Base-by-base conservation (phyloP, 2,113 vertebrate species). In the Cebus imitator region DNA sequence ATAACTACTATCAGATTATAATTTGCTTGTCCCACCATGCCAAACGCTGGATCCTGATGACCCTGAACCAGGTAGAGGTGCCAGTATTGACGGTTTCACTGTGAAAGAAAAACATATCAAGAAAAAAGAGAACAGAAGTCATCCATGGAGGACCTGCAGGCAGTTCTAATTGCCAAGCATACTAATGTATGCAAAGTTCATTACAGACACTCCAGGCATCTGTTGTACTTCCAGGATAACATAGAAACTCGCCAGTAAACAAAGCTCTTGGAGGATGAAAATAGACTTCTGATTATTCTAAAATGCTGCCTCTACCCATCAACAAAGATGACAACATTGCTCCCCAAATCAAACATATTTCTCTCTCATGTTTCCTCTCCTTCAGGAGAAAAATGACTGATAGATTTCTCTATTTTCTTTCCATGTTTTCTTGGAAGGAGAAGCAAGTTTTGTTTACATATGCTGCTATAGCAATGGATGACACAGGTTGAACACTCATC, bases 231-330 rank as follows among this genome's bases (percentile, higher is more conserved):
- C 80, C 45, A 75, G 72, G 50, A 80, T 81, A 87, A 21, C 86
- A 57, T 12, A 75, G 73, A 97, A 58, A 92, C 93, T 95, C 12
- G 25, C 27, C 85, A 87, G 92, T 81, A 93, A 92, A 93, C 76
- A 95, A 73, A 80, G 58, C 52, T 73, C 90, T 43, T 61, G n/a
- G 35, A 64, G 50, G 5, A 50, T 2, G 27, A 1, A 52, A 16
- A 21, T 4, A 32, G 40, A 61, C 40, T 91, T 85, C 86, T 94
- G 96, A 95, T 11, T 78, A 18, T n/a, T 94, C 50, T 82, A 76
- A 95, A 96, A 82, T 90, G 45, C 92, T 66, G 11, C 23, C 64
- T 97, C 92, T 90, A 85, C 61, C 40, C 58, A 79, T 70, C 68
- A 84, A 87, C 58, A 83, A 83, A 95, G 37, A 91, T 76, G 50